A percentile compares a stretch with the other conserved stretches of the same genome.
phyloP scores from a whole-genome alignment of 2,797 vertebrate genomes.

The Synaphobranchus kaupii region DNA sequence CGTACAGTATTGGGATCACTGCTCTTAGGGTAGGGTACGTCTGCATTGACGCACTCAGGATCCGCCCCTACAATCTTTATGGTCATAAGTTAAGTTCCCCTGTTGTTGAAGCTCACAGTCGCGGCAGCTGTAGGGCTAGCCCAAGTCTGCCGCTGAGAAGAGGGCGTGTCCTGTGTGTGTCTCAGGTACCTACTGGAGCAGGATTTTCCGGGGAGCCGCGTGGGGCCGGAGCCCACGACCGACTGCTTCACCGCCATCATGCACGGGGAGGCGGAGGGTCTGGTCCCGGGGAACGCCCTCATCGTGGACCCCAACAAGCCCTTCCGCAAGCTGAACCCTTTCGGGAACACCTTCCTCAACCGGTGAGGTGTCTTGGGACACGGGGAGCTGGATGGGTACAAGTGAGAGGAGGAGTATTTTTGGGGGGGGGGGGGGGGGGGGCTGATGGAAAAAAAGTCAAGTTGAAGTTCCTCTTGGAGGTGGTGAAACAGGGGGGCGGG shows the following conservation, averaged over 20 bases:
- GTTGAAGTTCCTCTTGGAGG: not conserved
- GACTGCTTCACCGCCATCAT: constrained; percentile 89
- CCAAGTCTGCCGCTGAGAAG: not conserved
- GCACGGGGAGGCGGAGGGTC: constrained; percentile 77
- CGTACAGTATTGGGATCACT: not conserved
- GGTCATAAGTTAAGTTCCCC: not conserved
- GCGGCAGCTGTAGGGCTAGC: not conserved
- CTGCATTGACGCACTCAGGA: not conserved
- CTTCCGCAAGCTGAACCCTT: constrained; percentile 86
- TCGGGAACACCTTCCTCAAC: constrained; percentile 88
- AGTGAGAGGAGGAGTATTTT: not conserved
- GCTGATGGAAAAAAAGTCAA: not conserved
- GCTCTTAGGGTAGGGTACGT: not conserved
- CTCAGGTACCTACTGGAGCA: constrained; percentile 85
- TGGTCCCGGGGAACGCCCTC: constrained; percentile 84
- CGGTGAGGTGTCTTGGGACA: constrained; percentile 68
- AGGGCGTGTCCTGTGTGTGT: too few species aligned
- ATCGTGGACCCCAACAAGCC: constrained; percentile 85
- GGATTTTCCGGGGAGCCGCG: constrained; percentile 83
- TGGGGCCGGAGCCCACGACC: constrained; percentile 89
- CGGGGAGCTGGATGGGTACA: not conserved
- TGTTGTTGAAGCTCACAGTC: not conserved
- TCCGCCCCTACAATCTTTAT: not conserved
- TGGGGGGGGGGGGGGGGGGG: not conserved
- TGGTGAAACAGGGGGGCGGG: not conserved